Evolutionary conservation across 2,888 invertebrate genomes (phyloP), one percentile per base, ranked within the genome.

Genomic region (Yponomeuta malinellus): DNA sequence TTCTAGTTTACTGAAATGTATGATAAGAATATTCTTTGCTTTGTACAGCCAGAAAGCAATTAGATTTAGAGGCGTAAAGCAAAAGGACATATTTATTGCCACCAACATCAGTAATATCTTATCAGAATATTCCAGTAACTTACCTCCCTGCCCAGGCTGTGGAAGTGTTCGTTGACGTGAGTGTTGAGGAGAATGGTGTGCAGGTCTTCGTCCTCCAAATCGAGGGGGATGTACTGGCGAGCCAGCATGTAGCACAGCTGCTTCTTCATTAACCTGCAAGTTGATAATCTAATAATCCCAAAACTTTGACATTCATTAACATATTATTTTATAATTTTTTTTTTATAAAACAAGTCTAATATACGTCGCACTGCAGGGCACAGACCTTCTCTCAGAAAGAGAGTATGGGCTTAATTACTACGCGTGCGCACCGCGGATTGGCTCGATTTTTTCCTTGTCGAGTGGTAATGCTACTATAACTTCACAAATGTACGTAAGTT

Each of bases 201-300:
- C 15, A 98, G 88, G 78, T 98, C 96, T 79, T 97, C 96, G 79
- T 97, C 95, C 73, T 96, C 95, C 59, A 98, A 86, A 72, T 98
- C 97, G 66, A 99, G 88, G 77, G 96, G 97, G 63, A 96, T 94
- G 87, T 99, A 98, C 81, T 99, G 99, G 1, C 99, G 94, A 0
- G 98, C 99, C 71, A 99, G 93, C 95, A 99, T 97, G 83, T 97
- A 99, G 15, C 99, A 98, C 81, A 99, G 90, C 84, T 99, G 99
- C 84, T 98, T 98, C 83, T 97, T 95, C 71, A 97, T 90, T 33
- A 96, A 93, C 71, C 97, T 97, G 83, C 59, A 92, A 89, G 73
- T 76, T 10, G 8, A 33, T 15, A 12, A 59, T 52, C 52, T 52
- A 23, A 23, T 23, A 23, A 23, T 23, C 23, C 23, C 23, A 23